phyloP scores from a whole-genome alignment of 2,797 vertebrate genomes.

The Microctenopoma stevenorrisi region DNA sequence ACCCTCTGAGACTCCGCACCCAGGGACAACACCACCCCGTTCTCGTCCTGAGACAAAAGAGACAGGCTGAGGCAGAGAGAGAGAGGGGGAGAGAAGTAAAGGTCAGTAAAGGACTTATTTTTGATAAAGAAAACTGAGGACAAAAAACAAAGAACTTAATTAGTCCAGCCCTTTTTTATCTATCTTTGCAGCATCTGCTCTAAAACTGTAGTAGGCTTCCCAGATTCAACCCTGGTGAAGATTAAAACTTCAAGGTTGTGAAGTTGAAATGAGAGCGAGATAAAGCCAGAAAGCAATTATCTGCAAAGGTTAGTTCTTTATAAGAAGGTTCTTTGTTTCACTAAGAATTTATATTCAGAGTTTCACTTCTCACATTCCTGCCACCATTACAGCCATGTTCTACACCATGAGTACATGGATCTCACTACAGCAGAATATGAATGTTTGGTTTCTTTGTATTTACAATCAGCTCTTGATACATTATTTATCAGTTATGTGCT shows the following conservation, averaged over 20 bases:
- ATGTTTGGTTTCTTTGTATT: background rate
- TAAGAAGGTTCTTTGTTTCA: background rate
- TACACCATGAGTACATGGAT: background rate
- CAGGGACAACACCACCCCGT: slow-evolving; percentile 89
- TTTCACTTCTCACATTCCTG: background rate
- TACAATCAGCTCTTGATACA: background rate
- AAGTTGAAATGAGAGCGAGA: background rate
- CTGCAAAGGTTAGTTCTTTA: background rate
- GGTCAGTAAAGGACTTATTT: slow-evolving; percentile 9
- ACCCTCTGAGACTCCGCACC: slow-evolving; percentile 86
- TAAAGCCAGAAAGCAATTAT: slow-evolving; percentile 1
- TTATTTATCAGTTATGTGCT: no score
- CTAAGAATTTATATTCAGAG: background rate
- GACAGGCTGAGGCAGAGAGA: slow-evolving; percentile 65
- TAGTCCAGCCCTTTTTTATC: background rate
- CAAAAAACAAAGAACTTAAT: background rate
- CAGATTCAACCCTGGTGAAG: background rate
- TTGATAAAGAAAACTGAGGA: background rate
- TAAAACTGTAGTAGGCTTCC: background rate
- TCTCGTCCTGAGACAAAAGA: slow-evolving; percentile 87
- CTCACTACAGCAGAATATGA: background rate
- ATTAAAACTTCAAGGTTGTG: slow-evolving; percentile 1
- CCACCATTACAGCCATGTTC: no score
- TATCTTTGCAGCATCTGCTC: background rate
- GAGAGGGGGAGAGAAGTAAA: background rate